phyloP scores from a whole-genome alignment of 2,113 vertebrate species.

The Notarius quadriscutis region DNA sequence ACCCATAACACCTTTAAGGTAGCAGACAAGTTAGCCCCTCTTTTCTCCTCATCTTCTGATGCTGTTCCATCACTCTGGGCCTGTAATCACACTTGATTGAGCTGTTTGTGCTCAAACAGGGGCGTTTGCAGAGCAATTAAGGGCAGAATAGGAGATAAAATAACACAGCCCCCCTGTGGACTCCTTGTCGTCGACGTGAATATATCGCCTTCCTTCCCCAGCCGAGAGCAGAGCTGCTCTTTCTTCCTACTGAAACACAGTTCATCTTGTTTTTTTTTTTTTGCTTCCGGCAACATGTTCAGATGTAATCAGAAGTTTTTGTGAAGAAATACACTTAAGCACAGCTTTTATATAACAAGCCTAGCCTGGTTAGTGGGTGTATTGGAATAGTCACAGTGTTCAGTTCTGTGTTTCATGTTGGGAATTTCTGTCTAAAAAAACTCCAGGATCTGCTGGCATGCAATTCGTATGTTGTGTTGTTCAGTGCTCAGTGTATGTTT shows the following conservation, averaged over 20 bases:
- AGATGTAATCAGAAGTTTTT: constrained; percentile 27
- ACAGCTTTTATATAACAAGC: constrained; percentile 16
- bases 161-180: constrained; percentile 9
- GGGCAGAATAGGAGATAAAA: constrained; percentile 37
- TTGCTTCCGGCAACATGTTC: background rate
- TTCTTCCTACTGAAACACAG: constrained; percentile 24
- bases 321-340: background rate
- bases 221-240: constrained; percentile 10
- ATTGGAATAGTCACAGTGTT: background rate
- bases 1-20: constrained; percentile 27
- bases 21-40: constrained; percentile 19
- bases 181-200: constrained; percentile 17
- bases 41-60: constrained; percentile 14
- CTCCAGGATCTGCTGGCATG: background rate
- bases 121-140: constrained; percentile 50
- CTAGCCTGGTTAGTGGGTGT: constrained; percentile 1
- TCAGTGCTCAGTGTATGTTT: background rate
- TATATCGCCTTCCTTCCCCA: constrained; percentile 18
- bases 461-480: background rate
- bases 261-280: background rate
- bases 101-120: constrained; percentile 50
- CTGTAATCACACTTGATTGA: constrained; percentile 51
- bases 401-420: background rate
- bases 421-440: background rate
- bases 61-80: constrained; percentile 29